Evolutionary conservation across 2,888 invertebrate species (phyloP).

Genomic region (Philonicus albiceps): DNA sequence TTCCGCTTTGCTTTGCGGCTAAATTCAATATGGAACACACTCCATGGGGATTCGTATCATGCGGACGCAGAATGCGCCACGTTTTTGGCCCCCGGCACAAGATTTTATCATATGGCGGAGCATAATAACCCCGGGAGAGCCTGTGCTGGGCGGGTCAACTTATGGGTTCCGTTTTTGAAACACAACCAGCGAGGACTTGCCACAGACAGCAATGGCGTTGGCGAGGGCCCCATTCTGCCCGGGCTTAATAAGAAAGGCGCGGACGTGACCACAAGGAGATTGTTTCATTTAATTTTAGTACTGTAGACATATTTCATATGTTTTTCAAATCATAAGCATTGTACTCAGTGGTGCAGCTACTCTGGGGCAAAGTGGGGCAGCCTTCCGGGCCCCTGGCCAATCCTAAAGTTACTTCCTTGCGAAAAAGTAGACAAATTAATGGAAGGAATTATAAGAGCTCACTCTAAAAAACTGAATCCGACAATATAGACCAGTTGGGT

Average conservation of each 20-base stretch:
- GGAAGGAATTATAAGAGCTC: too few relatives aligned
- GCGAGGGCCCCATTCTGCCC: neutral
- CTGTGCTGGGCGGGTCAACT: neutral
- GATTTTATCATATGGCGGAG: constrained; percentile 15
- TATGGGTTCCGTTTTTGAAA: neutral
- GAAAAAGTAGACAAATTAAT: too few relatives aligned
- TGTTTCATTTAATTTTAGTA: neutral
- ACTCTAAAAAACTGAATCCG: too few relatives aligned
- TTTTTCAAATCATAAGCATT: too few relatives aligned
- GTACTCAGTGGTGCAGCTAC: too few relatives aligned
- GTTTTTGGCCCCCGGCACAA: constrained; percentile 1
- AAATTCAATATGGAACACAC: constrained; percentile 32
- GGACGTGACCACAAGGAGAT: neutral
- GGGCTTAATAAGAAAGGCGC: neutral
- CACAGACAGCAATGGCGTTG: neutral
- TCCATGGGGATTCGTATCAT: neutral
- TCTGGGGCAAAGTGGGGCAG: too few relatives aligned
- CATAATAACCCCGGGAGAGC: neutral
- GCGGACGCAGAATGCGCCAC: constrained; percentile 10
- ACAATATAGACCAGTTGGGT: too few relatives aligned
- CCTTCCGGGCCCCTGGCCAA: too few relatives aligned
- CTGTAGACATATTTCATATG: neutral
- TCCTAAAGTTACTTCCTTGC: too few relatives aligned
- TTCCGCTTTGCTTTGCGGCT: constrained; percentile 13
- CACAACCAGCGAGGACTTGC: neutral